A percentile compares a stretch with the other conserved stretches of the same genome.
Conservation (phyloP, 1,140 invertebrate genomes). For the Zaprionus taronus region DNA sequence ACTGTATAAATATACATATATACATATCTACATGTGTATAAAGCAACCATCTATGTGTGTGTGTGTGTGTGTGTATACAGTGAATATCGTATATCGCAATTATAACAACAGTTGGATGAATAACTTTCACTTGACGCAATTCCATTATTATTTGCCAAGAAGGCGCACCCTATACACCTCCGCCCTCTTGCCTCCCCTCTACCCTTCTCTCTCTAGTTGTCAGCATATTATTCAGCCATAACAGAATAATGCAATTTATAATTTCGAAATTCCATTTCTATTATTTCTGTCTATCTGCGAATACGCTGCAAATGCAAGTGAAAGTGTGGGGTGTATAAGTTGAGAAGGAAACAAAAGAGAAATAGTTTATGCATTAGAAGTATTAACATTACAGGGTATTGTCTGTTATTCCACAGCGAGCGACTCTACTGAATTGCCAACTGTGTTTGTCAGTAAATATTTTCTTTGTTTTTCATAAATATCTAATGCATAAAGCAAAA, state of each 20-base stretch:
- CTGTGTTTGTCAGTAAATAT: constrained; percentile 59
- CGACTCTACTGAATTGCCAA: constrained; percentile 24
- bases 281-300: constrained; percentile 47
- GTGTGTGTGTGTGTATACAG: background rate
- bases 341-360: too few species aligned
- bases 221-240: constrained; percentile 36
- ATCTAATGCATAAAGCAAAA: constrained; percentile 55
- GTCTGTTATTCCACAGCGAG: background rate
- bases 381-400: constrained; percentile 31
- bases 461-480: constrained; percentile 65
- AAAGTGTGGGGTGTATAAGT: constrained; percentile 22
- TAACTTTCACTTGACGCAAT: constrained; percentile 50
- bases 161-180: background rate
- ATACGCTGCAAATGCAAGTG: constrained; percentile 23
- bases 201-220: background rate
- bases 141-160: constrained; percentile 5
- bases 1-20: background rate
- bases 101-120: constrained; percentile 21
- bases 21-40: too few species aligned
- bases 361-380: too few species aligned
- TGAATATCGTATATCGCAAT: constrained; percentile 18
- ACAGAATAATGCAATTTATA: constrained; percentile 60
- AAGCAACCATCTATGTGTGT: background rate
- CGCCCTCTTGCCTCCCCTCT: background rate
- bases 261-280: constrained; percentile 60